Conservation (phyloP, 2,797 vertebrate species). For the Danio albolineatus region DNA sequence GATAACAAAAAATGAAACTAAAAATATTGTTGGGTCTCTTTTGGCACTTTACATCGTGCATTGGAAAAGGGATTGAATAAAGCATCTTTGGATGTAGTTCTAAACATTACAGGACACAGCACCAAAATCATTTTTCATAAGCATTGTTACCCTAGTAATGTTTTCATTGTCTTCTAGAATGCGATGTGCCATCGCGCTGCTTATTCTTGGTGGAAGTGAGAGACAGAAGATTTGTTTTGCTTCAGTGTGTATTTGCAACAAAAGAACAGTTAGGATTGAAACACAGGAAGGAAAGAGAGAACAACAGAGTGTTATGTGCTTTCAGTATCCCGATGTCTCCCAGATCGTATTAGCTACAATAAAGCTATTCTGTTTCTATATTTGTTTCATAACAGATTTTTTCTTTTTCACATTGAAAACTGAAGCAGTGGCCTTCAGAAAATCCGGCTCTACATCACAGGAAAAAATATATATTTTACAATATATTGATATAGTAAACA, state of each 20-base stretch:
- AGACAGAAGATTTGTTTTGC: constrained; percentile 8
- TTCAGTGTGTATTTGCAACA: constrained; percentile 21
- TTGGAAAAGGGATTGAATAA: too few relatives aligned
- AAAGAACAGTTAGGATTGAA: constrained; percentile 19
- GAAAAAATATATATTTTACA: background rate
- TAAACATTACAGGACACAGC: too few relatives aligned
- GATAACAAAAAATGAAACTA: too few relatives aligned
- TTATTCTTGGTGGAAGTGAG: background rate
- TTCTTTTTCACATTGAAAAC: background rate
- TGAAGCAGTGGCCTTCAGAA: background rate
- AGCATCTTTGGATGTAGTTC: too few relatives aligned
- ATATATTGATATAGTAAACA: background rate
- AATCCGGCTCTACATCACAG: background rate
- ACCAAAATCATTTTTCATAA: too few relatives aligned
- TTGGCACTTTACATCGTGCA: too few relatives aligned
- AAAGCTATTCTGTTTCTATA: background rate
- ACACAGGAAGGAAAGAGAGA: constrained; percentile 18
- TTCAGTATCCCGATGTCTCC: background rate
- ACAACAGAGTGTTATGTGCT: background rate
- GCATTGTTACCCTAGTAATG: too few relatives aligned
- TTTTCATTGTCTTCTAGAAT: background rate
- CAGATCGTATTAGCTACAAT: background rate
- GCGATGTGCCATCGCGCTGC: background rate
- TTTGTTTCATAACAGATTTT: background rate
- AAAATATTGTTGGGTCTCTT: too few relatives aligned